A percentile compares a stretch with the other conserved stretches of the same genome.
Evolutionary conservation across 2,888 invertebrate genomes (phyloP).

Genomic region (Leptinotarsa tumamoca): DNA sequence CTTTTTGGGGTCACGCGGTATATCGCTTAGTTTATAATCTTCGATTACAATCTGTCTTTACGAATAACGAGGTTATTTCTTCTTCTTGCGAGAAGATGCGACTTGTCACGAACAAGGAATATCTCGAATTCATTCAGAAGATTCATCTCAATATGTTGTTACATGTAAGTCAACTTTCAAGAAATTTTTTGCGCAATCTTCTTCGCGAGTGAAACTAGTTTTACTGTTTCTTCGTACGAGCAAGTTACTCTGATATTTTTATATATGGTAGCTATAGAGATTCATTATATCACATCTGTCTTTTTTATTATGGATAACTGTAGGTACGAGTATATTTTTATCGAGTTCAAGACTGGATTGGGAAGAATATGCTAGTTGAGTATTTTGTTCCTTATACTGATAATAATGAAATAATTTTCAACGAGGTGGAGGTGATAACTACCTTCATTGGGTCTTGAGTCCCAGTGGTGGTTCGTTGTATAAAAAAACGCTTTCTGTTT

Average conservation of each 20-base stretch:
- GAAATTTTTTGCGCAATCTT: constrained; percentile 50
- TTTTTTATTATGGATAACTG: background rate
- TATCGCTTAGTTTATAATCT: no score
- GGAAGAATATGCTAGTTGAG: no score
- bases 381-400: no score
- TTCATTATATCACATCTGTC: background rate
- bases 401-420: no score
- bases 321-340: background rate
- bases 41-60: background rate
- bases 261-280: background rate
- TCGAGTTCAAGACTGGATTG: background rate
- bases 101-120: background rate
- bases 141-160: constrained; percentile 40
- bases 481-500: no score
- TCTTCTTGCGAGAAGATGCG: constrained; percentile 2
- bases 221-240: constrained; percentile 39
- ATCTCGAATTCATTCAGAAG: constrained; percentile 27
- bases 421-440: no score
- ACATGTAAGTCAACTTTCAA: constrained; percentile 47
- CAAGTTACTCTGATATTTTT: constrained; percentile 9
- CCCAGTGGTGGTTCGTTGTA: no score
- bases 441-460: no score
- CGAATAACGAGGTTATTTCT: constrained; percentile 7
- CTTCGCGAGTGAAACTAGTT: constrained; percentile 49
- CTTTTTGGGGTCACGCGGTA: no score